These are phyloP conservation scores for Melanophora roralis DNA, from an alignment of 2,888 invertebrate species.

Conservation along the genomic window DNA sequence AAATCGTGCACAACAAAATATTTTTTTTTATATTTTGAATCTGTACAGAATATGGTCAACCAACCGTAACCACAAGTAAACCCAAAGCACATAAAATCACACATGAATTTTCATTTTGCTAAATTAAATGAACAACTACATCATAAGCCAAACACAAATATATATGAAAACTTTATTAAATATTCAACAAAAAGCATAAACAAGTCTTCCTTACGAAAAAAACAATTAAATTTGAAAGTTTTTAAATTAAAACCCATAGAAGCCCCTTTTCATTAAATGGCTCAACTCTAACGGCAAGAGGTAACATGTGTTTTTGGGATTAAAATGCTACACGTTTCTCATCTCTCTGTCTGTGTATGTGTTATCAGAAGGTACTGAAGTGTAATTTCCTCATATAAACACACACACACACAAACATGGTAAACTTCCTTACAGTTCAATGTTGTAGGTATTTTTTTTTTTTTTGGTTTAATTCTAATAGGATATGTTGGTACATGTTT, in stretches of 20 bases:
- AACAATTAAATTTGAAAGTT: slow-evolving; percentile 52
- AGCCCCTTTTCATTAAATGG: slow-evolving; percentile 14
- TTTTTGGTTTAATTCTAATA: slow-evolving; percentile 1
- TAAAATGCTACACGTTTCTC: slow-evolving; percentile 7
- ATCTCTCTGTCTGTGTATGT: neutral
- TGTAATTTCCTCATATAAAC: slow-evolving; percentile 3
- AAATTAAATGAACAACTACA: slow-evolving; percentile 19
- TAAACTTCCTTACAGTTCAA: neutral
- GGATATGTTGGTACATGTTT: neutral
- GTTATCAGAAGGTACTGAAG: slow-evolving; percentile 9
- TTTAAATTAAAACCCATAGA: slow-evolving; percentile 48
- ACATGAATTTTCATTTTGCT: slow-evolving; percentile 31
- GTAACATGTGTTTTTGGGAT: slow-evolving; percentile 46
- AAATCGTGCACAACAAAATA: too few relatives aligned
- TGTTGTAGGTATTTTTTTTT: neutral
- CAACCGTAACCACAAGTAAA: neutral
- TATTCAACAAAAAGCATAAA: slow-evolving; percentile 33
- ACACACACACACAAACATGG: neutral
- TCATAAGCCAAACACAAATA: neutral
- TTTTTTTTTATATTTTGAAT: neutral
- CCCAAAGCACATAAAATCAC: neutral
- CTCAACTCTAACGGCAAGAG: neutral
- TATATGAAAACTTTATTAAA: slow-evolving; percentile 13
- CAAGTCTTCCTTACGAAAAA: slow-evolving; percentile 20
- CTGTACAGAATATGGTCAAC: neutral